Evolutionary conservation across 2,113 vertebrate species (phyloP), one percentile per base, ranked within the genome.

Genomic region (Colaptes auratus): DNA sequence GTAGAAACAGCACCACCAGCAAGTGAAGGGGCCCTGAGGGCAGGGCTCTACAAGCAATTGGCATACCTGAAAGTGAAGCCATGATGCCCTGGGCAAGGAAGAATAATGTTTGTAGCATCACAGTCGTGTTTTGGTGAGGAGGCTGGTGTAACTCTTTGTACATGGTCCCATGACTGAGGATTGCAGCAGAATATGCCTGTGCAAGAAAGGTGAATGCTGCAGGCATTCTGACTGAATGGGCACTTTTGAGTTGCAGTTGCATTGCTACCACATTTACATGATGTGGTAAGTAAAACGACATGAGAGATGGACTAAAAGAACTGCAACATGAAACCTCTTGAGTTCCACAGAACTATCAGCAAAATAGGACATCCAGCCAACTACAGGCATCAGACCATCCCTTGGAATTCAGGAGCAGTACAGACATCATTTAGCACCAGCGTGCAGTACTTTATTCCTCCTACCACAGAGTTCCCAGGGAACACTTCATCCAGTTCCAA

Each of bases 161-260:
- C 8, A 2, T 2, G 7, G 13, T 67, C 33, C 46, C 39, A 39
- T 14, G 24, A 69, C 1, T 39, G 50, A 78, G 30, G 46, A 79
- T 2, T 61, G 69, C 35, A 72, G 53, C 3, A 4, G 7, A 72
- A 58, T 17, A 60, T 0, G 0, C 6, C 20, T 1, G 17, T 39
- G 30, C 48, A 84, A 78, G 53, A n/a, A 52, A 44, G 18, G 50
- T 18, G 15, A 69, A 67, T 3, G 19, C 18, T 78, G 25, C 20
- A 52, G 83, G 21, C n/a, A n/a, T 31, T 55, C 36, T 2, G 5
- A 74, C 17, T 30, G 18, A 70, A 71, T 8, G 15, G 20, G 3
- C 30, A 72, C 56, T 86, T 92, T 16, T 72, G 17, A 81, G 24
- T 30, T 76, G 70, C 36, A 59, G 28, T 33, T 71, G 19, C 21